Percentiles rank a stretch among this genome's conserved stretches.
These are phyloP conservation scores for Caenorhabditis briggsae DNA, from an alignment of 1,140 invertebrate species.

Conservation along the genomic window DNA sequence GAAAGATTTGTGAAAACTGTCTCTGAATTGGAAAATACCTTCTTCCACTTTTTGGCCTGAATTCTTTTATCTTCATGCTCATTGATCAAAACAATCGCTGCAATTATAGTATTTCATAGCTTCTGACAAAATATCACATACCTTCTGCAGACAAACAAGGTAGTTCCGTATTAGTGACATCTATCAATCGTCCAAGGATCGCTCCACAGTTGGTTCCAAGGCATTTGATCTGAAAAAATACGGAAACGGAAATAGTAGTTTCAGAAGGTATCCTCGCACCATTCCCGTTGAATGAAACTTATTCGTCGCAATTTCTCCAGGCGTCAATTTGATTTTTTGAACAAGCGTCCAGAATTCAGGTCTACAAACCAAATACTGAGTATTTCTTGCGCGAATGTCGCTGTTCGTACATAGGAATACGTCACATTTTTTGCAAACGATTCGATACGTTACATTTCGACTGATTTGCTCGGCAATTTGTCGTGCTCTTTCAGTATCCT, in stretches of 20 bases:
- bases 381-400: slow-evolving; percentile 35
- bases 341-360: slow-evolving; percentile 55
- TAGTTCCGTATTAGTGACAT: neutral
- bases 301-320: neutral
- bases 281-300: neutral
- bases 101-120: neutral
- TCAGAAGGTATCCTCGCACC: neutral
- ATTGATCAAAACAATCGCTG: slow-evolving; percentile 14
- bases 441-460: slow-evolving; percentile 5
- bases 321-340: neutral
- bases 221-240: neutral
- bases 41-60: slow-evolving; percentile 40
- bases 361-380: slow-evolving; percentile 46
- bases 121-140: neutral
- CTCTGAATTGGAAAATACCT: slow-evolving; percentile 8
- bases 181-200: neutral
- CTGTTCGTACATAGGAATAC: slow-evolving; percentile 3
- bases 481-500: slow-evolving; percentile 14
- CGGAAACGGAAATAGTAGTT: too few relatives aligned
- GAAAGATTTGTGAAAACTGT: neutral
- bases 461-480: neutral
- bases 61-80: neutral
- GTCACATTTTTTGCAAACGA: slow-evolving; percentile 60
- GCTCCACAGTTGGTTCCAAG: neutral
- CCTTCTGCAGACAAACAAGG: slow-evolving; percentile 22